Conservation (phyloP, 2,888 invertebrate species). For the Sinohyriopsis cumingii region DNA sequence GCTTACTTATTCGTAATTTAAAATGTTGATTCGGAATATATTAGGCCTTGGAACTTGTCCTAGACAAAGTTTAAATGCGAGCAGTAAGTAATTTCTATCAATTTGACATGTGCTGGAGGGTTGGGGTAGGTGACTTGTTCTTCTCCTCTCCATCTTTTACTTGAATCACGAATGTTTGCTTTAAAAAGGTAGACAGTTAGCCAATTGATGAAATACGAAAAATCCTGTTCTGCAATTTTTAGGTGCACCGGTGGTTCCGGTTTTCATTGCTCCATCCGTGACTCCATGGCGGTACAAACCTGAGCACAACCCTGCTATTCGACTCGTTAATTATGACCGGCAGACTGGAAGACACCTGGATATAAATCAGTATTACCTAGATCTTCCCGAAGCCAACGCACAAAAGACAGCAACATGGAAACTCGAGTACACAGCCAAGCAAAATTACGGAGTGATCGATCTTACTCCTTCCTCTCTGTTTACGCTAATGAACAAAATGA, state of each 20-base stretch:
- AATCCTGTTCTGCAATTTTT: slow-evolving; percentile 6
- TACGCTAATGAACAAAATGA: slow-evolving; percentile 74
- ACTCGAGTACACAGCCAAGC: slow-evolving; percentile 87
- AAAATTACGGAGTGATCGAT: slow-evolving; percentile 84
- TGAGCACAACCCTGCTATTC: slow-evolving; percentile 87
- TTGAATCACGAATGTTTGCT: too few relatives aligned
- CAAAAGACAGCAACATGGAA: slow-evolving; percentile 85
- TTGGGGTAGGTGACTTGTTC: too few relatives aligned
- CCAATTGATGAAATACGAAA: too few relatives aligned
- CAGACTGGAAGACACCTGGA: slow-evolving; percentile 81
- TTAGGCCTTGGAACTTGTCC: too few relatives aligned
- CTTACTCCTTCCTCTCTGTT: slow-evolving; percentile 86
- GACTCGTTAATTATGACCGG: slow-evolving; percentile 91
- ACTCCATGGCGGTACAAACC: slow-evolving; percentile 83
- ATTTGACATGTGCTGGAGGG: too few relatives aligned
- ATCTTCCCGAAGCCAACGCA: slow-evolving; percentile 79
- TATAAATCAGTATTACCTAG: slow-evolving; percentile 91
- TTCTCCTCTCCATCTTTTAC: too few relatives aligned
- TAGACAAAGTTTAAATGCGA: too few relatives aligned
- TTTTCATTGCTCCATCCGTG: slow-evolving; percentile 89
- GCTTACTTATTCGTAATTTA: too few relatives aligned
- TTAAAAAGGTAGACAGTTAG: too few relatives aligned
- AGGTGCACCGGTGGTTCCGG: slow-evolving; percentile 86
- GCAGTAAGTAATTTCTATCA: too few relatives aligned
- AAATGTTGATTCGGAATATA: too few relatives aligned